A percentile compares a stretch with the other conserved stretches of the same genome.
These are phyloP conservation scores for Drosophila pseudotakahashii DNA, from an alignment of 2,888 invertebrate species.

Conservation along the genomic window DNA sequence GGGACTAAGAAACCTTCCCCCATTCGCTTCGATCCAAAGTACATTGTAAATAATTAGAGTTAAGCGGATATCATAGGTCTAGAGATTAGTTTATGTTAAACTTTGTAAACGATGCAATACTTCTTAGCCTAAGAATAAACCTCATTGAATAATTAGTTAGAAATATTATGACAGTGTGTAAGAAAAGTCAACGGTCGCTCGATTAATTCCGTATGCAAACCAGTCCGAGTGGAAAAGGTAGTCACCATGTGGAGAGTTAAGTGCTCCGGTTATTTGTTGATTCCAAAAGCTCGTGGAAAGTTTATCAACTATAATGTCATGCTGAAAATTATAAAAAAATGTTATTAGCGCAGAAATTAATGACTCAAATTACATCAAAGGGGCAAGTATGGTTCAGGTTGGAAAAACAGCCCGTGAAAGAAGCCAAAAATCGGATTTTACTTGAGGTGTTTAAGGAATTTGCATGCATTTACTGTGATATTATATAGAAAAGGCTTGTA, in stretches of 20 bases:
- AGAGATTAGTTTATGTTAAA: conserved; percentile 45
- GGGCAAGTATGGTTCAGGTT: conserved; percentile 23
- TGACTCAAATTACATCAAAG: neutral
- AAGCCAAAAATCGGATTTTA: neutral
- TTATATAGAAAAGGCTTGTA: conserved; percentile 1
- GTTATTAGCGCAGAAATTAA: neutral
- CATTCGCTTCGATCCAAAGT: conserved; percentile 65
- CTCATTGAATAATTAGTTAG: neutral
- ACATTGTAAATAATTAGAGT: conserved; percentile 66
- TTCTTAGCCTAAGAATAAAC: conserved; percentile 21
- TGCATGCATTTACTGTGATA: neutral
- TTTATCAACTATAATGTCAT: conserved; percentile 11
- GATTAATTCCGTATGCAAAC: conserved; percentile 1
- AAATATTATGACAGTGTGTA: neutral
- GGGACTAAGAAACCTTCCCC: conserved; percentile 56
- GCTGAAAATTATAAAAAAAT: conserved; percentile 1
- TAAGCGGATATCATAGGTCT: conserved; percentile 16
- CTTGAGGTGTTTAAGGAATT: neutral
- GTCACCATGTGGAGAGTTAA: neutral
- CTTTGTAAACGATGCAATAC: conserved; percentile 26
- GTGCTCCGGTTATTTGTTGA: neutral
- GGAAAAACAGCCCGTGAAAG: conserved; percentile 2
- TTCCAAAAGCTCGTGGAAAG: neutral
- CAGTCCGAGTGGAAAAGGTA: neutral
- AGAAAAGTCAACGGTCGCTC: neutral